Conservation (phyloP, 2,888 invertebrate genomes). For the Poecilus cupreus region DNA sequence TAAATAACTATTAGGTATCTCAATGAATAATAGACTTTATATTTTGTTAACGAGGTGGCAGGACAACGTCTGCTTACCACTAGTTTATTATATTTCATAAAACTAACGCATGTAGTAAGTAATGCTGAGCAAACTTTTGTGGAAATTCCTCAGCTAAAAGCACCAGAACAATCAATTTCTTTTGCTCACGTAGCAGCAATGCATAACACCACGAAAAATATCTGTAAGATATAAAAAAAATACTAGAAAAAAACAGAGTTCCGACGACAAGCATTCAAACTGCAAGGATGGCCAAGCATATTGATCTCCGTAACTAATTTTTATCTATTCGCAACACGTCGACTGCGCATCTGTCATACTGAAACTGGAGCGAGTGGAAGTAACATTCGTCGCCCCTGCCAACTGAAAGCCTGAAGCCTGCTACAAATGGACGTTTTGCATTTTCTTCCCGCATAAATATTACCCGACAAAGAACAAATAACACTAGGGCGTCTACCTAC, state of each 20-base stretch:
- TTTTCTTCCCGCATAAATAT: slow-evolving; percentile 26
- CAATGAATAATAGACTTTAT: too few species aligned
- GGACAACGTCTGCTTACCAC: too few species aligned
- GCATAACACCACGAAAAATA: slow-evolving; percentile 19
- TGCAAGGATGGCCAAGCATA: slow-evolving; percentile 1
- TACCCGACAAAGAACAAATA: slow-evolving; percentile 20
- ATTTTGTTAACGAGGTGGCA: too few species aligned
- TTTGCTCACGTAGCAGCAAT: slow-evolving; percentile 15
- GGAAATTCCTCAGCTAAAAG: too few species aligned
- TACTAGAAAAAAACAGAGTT: slow-evolving; percentile 1
- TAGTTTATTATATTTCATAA: too few species aligned
- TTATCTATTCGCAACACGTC: slow-evolving; percentile 53
- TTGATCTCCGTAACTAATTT: slow-evolving; percentile 49
- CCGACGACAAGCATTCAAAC: not conserved
- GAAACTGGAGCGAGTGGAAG: slow-evolving; percentile 20
- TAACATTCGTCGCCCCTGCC: slow-evolving; percentile 23
- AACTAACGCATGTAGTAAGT: too few species aligned
- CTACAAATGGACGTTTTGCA: slow-evolving; percentile 34
- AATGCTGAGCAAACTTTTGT: too few species aligned
- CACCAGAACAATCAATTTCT: not conserved
- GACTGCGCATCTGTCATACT: slow-evolving; percentile 41
- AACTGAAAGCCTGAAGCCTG: not conserved
- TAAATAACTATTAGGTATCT: too few species aligned
- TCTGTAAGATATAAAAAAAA: slow-evolving; percentile 25
- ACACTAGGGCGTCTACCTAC: slow-evolving; percentile 23